Base-by-base conservation (phyloP, 1,140 invertebrate genomes). In the Pseudachorutes palmiensis region DNA sequence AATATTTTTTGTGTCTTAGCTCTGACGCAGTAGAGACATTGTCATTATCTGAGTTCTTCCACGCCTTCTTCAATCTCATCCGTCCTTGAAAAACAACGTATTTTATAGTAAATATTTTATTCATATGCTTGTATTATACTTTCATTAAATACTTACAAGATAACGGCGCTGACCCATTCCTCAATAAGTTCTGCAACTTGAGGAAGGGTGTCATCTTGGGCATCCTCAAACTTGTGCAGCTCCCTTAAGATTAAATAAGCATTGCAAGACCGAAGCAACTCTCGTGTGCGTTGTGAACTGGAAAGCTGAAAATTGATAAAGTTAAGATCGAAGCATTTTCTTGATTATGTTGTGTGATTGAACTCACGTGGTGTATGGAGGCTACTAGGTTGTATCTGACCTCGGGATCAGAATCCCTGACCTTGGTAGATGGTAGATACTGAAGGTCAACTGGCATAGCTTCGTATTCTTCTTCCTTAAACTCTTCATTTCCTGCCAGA, bases 231-330 rank as follows among this genome's bases (percentile, higher is more conserved):
- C 36, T 62, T 62, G 45, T 62, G 60, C 14, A 62, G 30, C 31
- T 67, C 66, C 2, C 66, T 2, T 3, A 67, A 22, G 31, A 67
- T 51, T 31, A 49, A 62, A 26, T 67, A 67, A n/a, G 41, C 41
- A 33, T 67, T 67, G 16, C 22, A 9, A 29, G 30, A n/a, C 16
- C 66, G 32, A 32, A 67, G 48, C n/a, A 62, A 1, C 16, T 62
- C 60, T 51, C 66, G 33, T 22, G 19, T 28, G 1, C n/a, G 33
- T 36, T 29, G 33, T 16, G 36, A 22, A 5, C 45, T 5, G 26
- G 57, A 62, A 2, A 67, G 45, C 66, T 67, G 28, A 36, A 31
- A 59, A 22, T 45, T 58, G 41, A 29, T n/a, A 62, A 49, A 62
- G 2, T 55, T 24, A 3, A n/a, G 22, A 33, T 33, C 16, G 9